Evolutionary conservation across 2,888 invertebrate genomes (phyloP), one percentile per base, ranked within the genome.

Genomic region (Dioctria linearis): DNA sequence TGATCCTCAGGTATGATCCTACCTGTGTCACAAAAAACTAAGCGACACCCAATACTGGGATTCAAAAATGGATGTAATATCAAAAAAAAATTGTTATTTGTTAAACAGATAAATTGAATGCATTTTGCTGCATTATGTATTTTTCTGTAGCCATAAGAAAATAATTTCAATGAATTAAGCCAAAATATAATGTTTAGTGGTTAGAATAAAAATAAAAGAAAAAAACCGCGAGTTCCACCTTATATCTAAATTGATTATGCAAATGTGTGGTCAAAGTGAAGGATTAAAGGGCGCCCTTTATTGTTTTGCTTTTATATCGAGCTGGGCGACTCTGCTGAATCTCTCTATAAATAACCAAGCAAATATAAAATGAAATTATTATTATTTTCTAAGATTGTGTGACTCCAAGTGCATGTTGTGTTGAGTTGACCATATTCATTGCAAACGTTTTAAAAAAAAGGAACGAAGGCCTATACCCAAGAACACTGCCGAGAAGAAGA

Each of bases 231-330:
- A n/a, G 57, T 75, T 59, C 75, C 42, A 61, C 61, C 75, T 59
- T 25, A 25, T 25, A 25, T 43, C 63, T 43, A 49, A 61, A 39
- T 49, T 63, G 46, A 76, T 76, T 63, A 43, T 76, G 61, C 63
- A 49, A 63, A 61, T 76, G 61, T 76, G 76, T 76, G 76, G 63
- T 76, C 76, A 76, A 42, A 61, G 40, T 42, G 37, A 76, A 13
- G 76, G 61, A 76, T 76, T 61, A 76, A 76, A 63, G 46, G 76
- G 76, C 76, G 76, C 76, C 76, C 76, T 49, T 63, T 49, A 76
- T 76, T 63, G 76, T 76, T 63, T 63, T 63, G 63, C 25, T 25
- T 25, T 25, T 25, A 63, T 61, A 51, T 37, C 42, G 11, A 66
- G n/a, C 37, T 61, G 13, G 59, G 25, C 49, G 49, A 49, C 25